Base-by-base conservation (phyloP, 2,888 invertebrate genomes). In the Baccha elongata region DNA sequence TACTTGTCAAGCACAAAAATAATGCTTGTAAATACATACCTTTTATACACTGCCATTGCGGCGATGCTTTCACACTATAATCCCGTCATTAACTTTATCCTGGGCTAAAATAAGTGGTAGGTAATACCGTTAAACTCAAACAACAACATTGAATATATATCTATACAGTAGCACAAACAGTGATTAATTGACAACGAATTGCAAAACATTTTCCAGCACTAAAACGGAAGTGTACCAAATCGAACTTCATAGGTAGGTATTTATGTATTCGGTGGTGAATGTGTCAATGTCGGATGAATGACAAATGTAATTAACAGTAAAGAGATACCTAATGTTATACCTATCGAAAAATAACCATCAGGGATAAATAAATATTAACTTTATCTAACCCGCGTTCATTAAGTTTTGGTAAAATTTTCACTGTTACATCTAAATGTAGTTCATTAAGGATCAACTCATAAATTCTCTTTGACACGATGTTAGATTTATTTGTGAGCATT, bases 291-390 rank as follows among this genome's bases (percentile, higher is more conserved):
- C 60, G 58, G 68, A 68, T 46, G 50, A 74, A 74, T 74, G 58
- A 19, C 48, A 69, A 69, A 80, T 64, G 64, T 80, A 74, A 74
- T 80, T 68, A 69, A 69, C 55, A n/a, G n/a, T n/a, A n/a, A n/a
- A n/a, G n/a, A n/a, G 55, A 6, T 64, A 79, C 37, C 11, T 68
- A 75, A 46, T 37, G 26, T 19, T 55, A 40, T 13, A 40, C 32
- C 53, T 48, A 50, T 13, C 53, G 53, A 69, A 80, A 67, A 64
- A 50, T 60, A 58, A 42, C 69, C 37, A 40, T 32, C 32, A 29
- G 52, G 44, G 48, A 69, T 69, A 55, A 37, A 80, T 74, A 80
- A 68, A 80, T 53, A 80, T 74, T 74, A 80, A 64, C 55, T 74
- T 64, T 48, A 60, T 80, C 74, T 52, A 78, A 71, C 48, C 64